A percentile compares a stretch with the other conserved stretches of the same genome.
phyloP scores from a whole-genome alignment of 2,888 invertebrate genomes.

The Gari tellinella region DNA sequence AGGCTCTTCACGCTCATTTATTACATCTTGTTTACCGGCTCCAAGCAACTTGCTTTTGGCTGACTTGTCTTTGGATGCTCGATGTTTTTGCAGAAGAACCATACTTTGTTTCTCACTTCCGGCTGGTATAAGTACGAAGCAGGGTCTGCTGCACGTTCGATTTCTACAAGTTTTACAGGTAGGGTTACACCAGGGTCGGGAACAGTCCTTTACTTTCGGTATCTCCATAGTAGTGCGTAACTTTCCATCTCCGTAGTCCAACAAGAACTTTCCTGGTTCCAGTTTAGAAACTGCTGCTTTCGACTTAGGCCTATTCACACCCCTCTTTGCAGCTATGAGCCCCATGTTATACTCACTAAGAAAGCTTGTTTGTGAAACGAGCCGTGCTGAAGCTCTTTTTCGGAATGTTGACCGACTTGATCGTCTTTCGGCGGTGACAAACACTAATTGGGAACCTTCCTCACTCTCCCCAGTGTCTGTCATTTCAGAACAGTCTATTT shows the following conservation, averaged over 20 bases:
- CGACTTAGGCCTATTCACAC: background rate
- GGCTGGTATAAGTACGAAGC: slow-evolving; percentile 60
- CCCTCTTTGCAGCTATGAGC: slow-evolving; percentile 7
- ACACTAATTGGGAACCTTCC: background rate
- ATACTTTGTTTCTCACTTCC: background rate
- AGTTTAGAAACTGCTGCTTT: background rate
- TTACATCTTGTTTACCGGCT: no score
- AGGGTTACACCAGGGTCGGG: slow-evolving; percentile 63
- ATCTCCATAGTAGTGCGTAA: slow-evolving; percentile 52
- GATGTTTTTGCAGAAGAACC: no score
- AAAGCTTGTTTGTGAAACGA: slow-evolving; percentile 27
- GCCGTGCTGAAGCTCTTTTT: slow-evolving; percentile 29
- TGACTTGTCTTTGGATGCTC: no score
- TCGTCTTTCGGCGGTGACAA: slow-evolving; percentile 33
- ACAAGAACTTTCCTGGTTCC: slow-evolving; percentile 26
- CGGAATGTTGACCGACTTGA: slow-evolving; percentile 55
- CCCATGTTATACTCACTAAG: slow-evolving; percentile 45
- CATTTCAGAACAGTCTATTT: no score
- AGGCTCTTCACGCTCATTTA: background rate
- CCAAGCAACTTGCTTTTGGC: no score
- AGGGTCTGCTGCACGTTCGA: slow-evolving; percentile 56
- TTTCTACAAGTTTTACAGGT: slow-evolving; percentile 60
- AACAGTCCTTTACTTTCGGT: slow-evolving; percentile 63
- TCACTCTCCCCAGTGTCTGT: no score
- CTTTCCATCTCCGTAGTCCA: slow-evolving; percentile 57